phyloP scores from a whole-genome alignment of 2,797 vertebrate species.

The Menidia menidia region DNA sequence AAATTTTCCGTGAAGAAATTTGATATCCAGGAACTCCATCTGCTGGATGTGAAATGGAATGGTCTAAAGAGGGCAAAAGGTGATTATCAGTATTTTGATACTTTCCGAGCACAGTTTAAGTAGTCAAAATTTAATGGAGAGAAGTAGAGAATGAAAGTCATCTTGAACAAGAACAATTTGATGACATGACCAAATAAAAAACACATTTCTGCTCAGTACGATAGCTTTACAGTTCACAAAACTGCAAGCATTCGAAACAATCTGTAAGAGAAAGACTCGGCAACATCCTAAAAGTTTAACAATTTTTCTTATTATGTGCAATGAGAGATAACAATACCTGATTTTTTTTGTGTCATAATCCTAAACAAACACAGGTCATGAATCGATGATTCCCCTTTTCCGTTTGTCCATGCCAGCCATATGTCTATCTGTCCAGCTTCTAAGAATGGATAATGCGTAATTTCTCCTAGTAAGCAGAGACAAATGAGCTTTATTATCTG shows the following conservation, averaged over 20 bases:
- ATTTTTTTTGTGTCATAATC: not conserved
- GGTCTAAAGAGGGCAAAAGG: not conserved
- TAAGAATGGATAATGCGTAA: slow-evolving; percentile 71
- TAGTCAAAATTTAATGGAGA: not conserved
- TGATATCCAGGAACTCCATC: slow-evolving; percentile 59
- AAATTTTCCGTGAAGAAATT: not conserved
- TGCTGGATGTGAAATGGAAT: slow-evolving; percentile 50
- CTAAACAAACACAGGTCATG: slow-evolving; percentile 19
- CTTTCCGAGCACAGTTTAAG: not conserved
- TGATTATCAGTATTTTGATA: not conserved
- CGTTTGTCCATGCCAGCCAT: slow-evolving; percentile 24
- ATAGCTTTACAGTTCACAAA: slow-evolving; percentile 4
- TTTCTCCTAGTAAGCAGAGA: slow-evolving; percentile 78
- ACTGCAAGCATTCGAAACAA: slow-evolving; percentile 1
- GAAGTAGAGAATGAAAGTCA: not conserved
- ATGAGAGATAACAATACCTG: slow-evolving; percentile 35
- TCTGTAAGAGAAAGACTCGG: slow-evolving; percentile 3
- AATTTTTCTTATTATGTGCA: not conserved
- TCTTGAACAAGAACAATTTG: not conserved
- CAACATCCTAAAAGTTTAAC: not conserved
- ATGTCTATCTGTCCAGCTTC: slow-evolving; percentile 33
- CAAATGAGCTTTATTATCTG: slow-evolving; percentile 79
- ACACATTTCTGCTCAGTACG: not conserved
- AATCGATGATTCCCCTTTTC: slow-evolving; percentile 13
- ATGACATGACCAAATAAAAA: not conserved